Base-by-base conservation (phyloP, 1,140 invertebrate genomes). In the Drosophila ohnishii region DNA sequence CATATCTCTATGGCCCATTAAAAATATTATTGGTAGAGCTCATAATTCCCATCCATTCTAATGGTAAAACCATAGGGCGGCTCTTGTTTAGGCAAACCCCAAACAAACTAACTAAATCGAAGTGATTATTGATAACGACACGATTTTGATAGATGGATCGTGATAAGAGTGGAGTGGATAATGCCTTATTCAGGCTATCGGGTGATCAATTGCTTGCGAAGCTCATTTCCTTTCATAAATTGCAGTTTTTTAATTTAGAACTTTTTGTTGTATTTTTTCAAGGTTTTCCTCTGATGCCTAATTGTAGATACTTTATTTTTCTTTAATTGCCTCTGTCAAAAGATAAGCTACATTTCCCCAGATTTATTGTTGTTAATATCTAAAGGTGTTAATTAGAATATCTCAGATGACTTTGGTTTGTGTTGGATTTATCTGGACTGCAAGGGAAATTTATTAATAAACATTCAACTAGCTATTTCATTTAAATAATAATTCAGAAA, bases 61-160 rank as follows among this genome's bases (percentile, higher is more conserved):
- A 51, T 55, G 16, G 19, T 6, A 37, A 55, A 55, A 5, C n/a
- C 16, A 11, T n/a, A 48, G 13, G 3, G 0, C 28, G n/a, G 1
- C 19, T 34, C 9, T 56, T 39, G 16, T 7, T 30, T 13, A 6
- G 53, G 50, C 30, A 45, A 64, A 19, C 53, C 35, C 4, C 34
- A 65, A 79, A 44, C 9, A 9, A 37, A 45, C 45, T 22, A 44
- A 69, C 67, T 81, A 81, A 82, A 64, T 62, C 48, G 50, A 69
- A 61, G 55, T 73, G 55, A 45, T 66, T 35, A 34, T 19, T 67
- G 78, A 80, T 80, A 80, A 42, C 22, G 45, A 57, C 40, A n/a
- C 44, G 16, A 51, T 51, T 76, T 73, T 81, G 79, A 81, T 81
- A 62, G 79, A 81, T 81, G 48, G 62, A 44, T 47, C 14, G 32